phyloP scores from a whole-genome alignment of 92 coral and sea anemone species.

The Parazoanthus darwini region DNA sequence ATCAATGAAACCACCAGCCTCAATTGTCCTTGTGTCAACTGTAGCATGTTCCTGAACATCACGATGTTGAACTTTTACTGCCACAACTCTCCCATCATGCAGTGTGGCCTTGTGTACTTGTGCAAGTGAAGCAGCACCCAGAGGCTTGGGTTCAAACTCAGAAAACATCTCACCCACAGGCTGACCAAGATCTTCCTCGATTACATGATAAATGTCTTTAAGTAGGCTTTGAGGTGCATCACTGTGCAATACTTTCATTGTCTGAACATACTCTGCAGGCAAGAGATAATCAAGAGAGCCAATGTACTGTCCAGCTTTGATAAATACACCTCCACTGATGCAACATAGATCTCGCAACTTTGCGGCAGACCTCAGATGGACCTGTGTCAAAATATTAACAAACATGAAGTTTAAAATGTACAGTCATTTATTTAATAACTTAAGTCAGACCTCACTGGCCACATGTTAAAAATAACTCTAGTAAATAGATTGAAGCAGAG shows the following conservation, averaged over 20 bases:
- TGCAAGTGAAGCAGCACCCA: slow-evolving; percentile 96
- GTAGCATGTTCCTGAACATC: slow-evolving; percentile 95
- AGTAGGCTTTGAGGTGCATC: slow-evolving; percentile 90
- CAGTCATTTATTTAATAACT: too few species aligned
- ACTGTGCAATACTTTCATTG: slow-evolving; percentile 90
- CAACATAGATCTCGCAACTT: slow-evolving; percentile 82
- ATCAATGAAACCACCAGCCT: slow-evolving; percentile 52
- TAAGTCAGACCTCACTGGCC: too few species aligned
- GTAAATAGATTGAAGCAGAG: too few species aligned
- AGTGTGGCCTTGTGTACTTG: slow-evolving; percentile 94
- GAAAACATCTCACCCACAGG: slow-evolving; percentile 69
- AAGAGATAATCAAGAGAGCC: slow-evolving; percentile 91
- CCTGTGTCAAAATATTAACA: slow-evolving; percentile 43
- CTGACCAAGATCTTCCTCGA: slow-evolving; percentile 79
- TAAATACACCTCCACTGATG: slow-evolving; percentile 91
- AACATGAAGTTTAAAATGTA: too few species aligned
- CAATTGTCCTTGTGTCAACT: slow-evolving; percentile 91
- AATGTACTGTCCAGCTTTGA: slow-evolving; percentile 94
- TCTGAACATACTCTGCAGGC: slow-evolving; percentile 89
- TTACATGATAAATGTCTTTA: slow-evolving; percentile 65
- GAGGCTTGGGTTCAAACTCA: slow-evolving; percentile 75
- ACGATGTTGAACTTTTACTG: slow-evolving; percentile 94
- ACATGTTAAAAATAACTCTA: too few species aligned
- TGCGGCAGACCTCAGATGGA: slow-evolving; percentile 89
- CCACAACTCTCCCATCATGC: slow-evolving; percentile 88